Evolutionary conservation across 2,113 vertebrate genomes (phyloP).

Genomic region (Alethe castanea): DNA sequence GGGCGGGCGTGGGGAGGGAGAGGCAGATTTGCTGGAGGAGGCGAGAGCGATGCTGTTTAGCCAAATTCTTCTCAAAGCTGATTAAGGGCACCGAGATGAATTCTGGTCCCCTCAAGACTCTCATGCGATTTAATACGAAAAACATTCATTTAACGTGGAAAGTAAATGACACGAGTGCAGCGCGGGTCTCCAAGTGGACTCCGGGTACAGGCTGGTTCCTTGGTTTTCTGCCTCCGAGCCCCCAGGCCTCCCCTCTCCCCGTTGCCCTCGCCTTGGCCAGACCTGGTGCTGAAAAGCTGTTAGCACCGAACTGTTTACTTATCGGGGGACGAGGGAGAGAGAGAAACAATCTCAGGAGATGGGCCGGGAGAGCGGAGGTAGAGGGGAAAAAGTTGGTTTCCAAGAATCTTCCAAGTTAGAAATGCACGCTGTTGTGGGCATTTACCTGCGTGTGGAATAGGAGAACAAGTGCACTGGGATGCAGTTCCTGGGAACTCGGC

Average conservation of each 20-base stretch:
- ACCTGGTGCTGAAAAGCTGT: conserved; percentile 27
- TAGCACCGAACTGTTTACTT: background rate
- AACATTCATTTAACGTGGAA: background rate
- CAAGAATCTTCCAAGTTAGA: background rate
- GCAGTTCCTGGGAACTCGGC: background rate
- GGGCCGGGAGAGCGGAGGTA: background rate
- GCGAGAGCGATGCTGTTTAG: conserved; percentile 12
- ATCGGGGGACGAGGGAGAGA: background rate
- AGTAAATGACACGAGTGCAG: background rate
- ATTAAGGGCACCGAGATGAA: conserved; percentile 37
- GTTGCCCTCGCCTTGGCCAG: background rate
- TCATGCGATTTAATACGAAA: background rate
- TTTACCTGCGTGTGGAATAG: conserved; percentile 25
- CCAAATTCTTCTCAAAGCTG: conserved; percentile 31
- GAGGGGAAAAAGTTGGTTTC: conserved; percentile 1
- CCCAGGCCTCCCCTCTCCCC: background rate
- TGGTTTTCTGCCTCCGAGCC: background rate
- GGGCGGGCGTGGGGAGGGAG: background rate
- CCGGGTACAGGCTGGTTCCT: background rate
- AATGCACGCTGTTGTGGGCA: background rate
- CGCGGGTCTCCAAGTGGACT: background rate
- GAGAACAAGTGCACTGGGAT: background rate
- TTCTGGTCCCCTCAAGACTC: background rate
- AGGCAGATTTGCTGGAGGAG: conserved; percentile 53
- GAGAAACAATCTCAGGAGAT: background rate